These are phyloP conservation scores for Podiceps cristatus DNA, from an alignment of 2,113 vertebrate genomes.

Conservation along the genomic window DNA sequence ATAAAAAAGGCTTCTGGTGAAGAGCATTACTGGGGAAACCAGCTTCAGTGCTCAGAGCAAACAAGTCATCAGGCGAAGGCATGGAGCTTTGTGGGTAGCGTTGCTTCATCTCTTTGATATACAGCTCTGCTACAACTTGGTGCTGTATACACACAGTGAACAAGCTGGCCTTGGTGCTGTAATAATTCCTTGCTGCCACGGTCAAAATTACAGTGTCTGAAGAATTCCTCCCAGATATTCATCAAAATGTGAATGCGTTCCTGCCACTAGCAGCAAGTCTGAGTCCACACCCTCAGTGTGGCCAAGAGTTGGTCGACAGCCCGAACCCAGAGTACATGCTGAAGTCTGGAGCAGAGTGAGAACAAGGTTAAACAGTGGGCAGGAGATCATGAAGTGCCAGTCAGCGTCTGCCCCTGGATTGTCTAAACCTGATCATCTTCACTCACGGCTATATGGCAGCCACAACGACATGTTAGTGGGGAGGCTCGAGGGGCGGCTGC, in stretches of 20 bases:
- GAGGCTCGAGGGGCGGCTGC: neutral
- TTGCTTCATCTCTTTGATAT: neutral
- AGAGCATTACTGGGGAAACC: neutral
- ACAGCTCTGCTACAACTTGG: neutral
- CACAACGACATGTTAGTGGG: rapidly evolving
- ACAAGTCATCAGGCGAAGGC: neutral
- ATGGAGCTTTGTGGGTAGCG: neutral
- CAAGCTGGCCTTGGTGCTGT: neutral
- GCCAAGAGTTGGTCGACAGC: neutral
- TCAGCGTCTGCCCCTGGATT: neutral
- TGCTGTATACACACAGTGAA: neutral
- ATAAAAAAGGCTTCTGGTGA: neutral
- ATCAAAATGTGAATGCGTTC: neutral
- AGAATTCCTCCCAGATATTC: neutral
- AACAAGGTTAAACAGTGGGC: neutral
- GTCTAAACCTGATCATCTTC: neutral
- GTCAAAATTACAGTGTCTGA: neutral
- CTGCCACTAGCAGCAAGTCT: neutral
- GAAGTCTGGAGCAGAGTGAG: neutral
- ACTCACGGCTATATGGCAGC: rapidly evolving
- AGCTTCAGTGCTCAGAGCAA: neutral
- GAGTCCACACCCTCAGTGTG: neutral
- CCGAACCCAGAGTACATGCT: neutral
- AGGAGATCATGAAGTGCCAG: neutral
- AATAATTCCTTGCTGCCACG: neutral